phyloP scores from a whole-genome alignment of 2,888 invertebrate species.

The Cataglyphis livida region DNA sequence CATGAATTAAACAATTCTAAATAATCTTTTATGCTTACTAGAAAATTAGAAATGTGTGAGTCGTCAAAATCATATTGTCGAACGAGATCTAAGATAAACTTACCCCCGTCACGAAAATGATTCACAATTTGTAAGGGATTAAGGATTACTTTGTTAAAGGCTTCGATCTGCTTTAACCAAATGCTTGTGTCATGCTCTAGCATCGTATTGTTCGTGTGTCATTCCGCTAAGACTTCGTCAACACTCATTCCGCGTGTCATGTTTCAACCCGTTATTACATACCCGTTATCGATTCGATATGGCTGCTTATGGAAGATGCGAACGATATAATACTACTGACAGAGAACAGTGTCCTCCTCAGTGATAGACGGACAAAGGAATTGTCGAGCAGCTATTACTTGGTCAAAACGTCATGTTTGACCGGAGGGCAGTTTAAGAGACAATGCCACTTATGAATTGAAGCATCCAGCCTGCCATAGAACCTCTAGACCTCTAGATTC shows the following conservation, averaged over 20 bases:
- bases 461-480: background rate
- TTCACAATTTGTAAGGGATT: background rate
- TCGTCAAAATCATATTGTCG: background rate
- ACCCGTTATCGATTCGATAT: slow-evolving; percentile 32
- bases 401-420: slow-evolving; percentile 37
- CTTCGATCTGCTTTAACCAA: slow-evolving; percentile 17
- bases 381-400: slow-evolving; percentile 54
- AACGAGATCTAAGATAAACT: slow-evolving; percentile 5
- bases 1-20: background rate
- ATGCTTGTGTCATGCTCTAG: slow-evolving; percentile 31
- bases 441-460: slow-evolving; percentile 38
- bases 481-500: background rate
- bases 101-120: slow-evolving; percentile 19
- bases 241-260: slow-evolving; percentile 41
- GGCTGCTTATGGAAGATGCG: slow-evolving; percentile 30
- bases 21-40: slow-evolving; percentile 2
- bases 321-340: slow-evolving; percentile 7
- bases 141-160: slow-evolving; percentile 12
- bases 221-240: slow-evolving; percentile 26
- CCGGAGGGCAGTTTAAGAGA: slow-evolving; percentile 26
- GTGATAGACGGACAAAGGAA: slow-evolving; percentile 43
- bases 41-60: background rate
- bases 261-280: slow-evolving; percentile 38
- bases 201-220: slow-evolving; percentile 10
- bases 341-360: slow-evolving; percentile 15